These are phyloP conservation scores for Limnephilus marmoratus DNA, from an alignment of 2,888 invertebrate genomes.

Conservation along the genomic window DNA sequence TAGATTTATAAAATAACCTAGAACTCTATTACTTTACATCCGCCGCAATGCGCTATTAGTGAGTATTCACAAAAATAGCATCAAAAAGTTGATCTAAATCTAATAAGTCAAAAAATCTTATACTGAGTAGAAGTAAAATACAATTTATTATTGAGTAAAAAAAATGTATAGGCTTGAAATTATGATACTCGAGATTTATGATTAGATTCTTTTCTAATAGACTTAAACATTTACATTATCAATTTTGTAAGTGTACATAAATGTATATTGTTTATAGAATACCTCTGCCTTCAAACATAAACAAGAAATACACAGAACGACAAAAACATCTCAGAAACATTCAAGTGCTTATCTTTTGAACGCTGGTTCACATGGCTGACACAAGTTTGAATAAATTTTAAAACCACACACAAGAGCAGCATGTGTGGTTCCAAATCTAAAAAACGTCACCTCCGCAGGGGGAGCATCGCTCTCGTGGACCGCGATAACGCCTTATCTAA, in stretches of 20 bases:
- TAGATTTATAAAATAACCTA: too few relatives aligned
- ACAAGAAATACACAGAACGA: not conserved
- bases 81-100: too few relatives aligned
- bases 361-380: not conserved
- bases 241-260: not conserved
- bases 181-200: too few relatives aligned
- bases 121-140: too few relatives aligned
- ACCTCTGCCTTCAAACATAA: not conserved
- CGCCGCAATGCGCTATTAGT: too few relatives aligned
- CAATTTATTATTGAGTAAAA: too few relatives aligned
- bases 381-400: not conserved
- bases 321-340: not conserved
- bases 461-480: constrained; percentile 37
- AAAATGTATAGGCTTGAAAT: too few relatives aligned
- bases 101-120: too few relatives aligned
- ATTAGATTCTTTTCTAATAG: too few relatives aligned
- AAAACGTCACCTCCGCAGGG: constrained; percentile 23
- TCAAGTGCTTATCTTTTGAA: not conserved
- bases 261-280: not conserved
- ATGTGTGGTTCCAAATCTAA: constrained; percentile 8
- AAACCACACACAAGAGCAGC: not conserved
- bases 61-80: too few relatives aligned
- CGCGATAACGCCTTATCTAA: constrained; percentile 44
- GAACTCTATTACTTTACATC: too few relatives aligned
- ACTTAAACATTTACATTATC: too few relatives aligned